Conservation (phyloP, 2,797 vertebrate genomes). For the Molossus alvarezi region DNA sequence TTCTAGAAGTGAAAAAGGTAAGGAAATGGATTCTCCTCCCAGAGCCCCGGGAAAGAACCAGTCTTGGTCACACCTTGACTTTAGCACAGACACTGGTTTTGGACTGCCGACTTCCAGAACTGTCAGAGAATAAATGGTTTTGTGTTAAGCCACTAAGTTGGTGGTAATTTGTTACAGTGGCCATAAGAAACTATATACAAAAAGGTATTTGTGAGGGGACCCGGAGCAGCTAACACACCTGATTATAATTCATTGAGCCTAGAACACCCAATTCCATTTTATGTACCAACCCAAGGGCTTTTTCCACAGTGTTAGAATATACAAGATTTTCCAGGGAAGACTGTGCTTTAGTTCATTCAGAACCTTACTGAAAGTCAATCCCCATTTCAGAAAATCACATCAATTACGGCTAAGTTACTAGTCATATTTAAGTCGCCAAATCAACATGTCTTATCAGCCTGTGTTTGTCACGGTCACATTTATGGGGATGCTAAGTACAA, state of each 20-base stretch:
- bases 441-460: not conserved
- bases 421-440: too few species aligned
- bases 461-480: not conserved
- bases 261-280: not conserved
- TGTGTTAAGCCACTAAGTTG: not conserved
- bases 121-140: not conserved
- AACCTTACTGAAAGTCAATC: not conserved
- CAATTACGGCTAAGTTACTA: not conserved
- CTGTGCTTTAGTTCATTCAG: not conserved
- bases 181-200: not conserved
- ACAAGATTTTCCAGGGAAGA: not conserved
- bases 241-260: not conserved
- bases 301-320: not conserved
- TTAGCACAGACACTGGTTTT: not conserved
- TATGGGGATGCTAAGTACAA: too few species aligned
- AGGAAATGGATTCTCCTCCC: not conserved
- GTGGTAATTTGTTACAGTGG: not conserved
- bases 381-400: not conserved
- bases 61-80: not conserved
- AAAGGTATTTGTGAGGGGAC: not conserved
- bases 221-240: accelerated
- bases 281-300: not conserved
- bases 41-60: not conserved
- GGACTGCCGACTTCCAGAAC: not conserved
- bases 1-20: not conserved